Conservation (phyloP, 2,113 vertebrate species). For the Astatotilapia flaviijosephi region DNA sequence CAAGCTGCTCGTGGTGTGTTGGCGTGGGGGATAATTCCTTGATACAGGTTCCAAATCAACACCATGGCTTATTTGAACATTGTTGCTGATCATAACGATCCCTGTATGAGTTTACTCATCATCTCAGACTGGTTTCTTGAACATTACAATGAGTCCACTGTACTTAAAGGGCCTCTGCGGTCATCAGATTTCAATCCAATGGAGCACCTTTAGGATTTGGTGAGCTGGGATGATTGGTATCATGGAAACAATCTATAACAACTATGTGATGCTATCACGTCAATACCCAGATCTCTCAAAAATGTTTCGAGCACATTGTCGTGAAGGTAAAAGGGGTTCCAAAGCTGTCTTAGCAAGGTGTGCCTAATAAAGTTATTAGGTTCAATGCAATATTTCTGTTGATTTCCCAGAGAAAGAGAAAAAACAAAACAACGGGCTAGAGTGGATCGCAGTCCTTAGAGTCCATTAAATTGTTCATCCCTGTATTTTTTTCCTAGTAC, state of each 20-base stretch:
- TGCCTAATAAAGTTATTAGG: not conserved
- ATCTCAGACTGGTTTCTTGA: not conserved
- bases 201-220: not conserved
- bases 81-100: not conserved
- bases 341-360: not conserved
- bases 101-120: not conserved
- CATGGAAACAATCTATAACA: not conserved
- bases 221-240: not conserved
- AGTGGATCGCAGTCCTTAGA: not conserved
- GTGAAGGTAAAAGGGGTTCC: not conserved
- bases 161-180: not conserved
- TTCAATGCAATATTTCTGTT: not conserved
- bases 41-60: not conserved
- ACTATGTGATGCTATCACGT: not conserved
- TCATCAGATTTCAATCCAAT: not conserved
- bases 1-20: not conserved
- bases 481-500: not conserved
- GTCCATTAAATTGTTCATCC: slow-evolving; percentile 30
- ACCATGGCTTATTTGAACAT: not conserved
- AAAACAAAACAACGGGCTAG: not conserved
- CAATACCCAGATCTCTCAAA: not conserved
- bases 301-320: not conserved
- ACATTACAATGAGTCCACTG: not conserved
- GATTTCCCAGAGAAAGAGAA: not conserved
- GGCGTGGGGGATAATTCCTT: not conserved